Conservation (phyloP, 2,888 invertebrate species). For the Oxycera nigricornis region DNA sequence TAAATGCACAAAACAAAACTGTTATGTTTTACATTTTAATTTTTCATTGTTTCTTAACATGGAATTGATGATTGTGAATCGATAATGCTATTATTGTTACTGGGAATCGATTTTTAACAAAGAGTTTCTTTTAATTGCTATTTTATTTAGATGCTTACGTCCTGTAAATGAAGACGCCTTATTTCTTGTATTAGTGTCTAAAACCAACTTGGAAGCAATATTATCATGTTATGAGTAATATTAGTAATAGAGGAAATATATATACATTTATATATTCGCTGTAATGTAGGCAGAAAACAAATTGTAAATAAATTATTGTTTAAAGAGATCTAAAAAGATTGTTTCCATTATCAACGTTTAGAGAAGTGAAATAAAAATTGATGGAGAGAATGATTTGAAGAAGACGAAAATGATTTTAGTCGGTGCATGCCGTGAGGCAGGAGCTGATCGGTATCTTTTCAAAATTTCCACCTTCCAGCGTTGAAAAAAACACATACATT, state of each 20-base stretch:
- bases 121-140: background rate
- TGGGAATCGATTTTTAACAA: background rate
- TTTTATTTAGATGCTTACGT: background rate
- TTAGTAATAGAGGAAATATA: constrained; percentile 13
- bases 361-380: no score
- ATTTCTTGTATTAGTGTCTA: constrained; percentile 7
- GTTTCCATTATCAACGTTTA: background rate
- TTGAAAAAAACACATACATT: no score
- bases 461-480: no score
- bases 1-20: constrained; percentile 26
- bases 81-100: constrained; percentile 14
- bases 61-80: background rate
- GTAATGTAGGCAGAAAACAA: constrained; percentile 23
- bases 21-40: constrained; percentile 19
- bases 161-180: background rate
- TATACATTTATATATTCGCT: background rate
- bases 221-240: background rate
- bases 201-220: background rate
- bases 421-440: no score
- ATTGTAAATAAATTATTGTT: constrained; percentile 38
- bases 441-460: no score
- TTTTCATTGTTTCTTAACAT: background rate
- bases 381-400: no score
- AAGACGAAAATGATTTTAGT: no score
- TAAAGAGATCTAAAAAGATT: background rate